Evolutionary conservation across 2,888 invertebrate genomes (phyloP).

Genomic region (Clitarchus hookeri): DNA sequence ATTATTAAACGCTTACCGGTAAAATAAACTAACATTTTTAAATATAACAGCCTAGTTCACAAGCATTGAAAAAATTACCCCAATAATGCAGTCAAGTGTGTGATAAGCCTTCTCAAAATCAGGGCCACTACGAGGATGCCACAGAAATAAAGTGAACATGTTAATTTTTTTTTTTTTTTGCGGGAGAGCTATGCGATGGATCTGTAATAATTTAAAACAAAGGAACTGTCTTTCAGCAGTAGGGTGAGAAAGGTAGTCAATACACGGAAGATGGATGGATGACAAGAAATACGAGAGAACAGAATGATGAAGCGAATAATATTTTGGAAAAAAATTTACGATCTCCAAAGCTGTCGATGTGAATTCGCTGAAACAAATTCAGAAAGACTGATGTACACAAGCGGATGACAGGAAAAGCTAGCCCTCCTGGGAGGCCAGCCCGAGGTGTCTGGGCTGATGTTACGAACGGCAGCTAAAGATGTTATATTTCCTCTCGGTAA

Average conservation of each 20-base stretch:
- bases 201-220: background rate
- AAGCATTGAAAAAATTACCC: too few relatives aligned
- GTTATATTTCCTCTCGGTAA: background rate
- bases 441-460: background rate
- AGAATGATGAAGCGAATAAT: slow-evolving; percentile 14
- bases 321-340: background rate
- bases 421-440: background rate
- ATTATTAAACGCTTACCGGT: too few relatives aligned
- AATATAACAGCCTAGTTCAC: too few relatives aligned
- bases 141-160: too few relatives aligned
- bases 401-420: background rate
- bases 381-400: background rate
- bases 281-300: background rate
- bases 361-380: background rate
- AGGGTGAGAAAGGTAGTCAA: background rate
- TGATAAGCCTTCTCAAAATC: too few relatives aligned
- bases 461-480: background rate
- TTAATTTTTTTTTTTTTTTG: too few relatives aligned
- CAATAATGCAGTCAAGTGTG: too few relatives aligned
- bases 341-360: background rate
- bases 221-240: background rate
- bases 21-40: too few relatives aligned
- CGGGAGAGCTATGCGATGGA: background rate
- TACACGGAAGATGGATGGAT: background rate
- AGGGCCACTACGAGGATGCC: too few relatives aligned